A percentile compares a stretch with the other conserved stretches of the same genome.
phyloP scores from a whole-genome alignment of 2,113 vertebrate species.

The Porphyrio hochstetteri region DNA sequence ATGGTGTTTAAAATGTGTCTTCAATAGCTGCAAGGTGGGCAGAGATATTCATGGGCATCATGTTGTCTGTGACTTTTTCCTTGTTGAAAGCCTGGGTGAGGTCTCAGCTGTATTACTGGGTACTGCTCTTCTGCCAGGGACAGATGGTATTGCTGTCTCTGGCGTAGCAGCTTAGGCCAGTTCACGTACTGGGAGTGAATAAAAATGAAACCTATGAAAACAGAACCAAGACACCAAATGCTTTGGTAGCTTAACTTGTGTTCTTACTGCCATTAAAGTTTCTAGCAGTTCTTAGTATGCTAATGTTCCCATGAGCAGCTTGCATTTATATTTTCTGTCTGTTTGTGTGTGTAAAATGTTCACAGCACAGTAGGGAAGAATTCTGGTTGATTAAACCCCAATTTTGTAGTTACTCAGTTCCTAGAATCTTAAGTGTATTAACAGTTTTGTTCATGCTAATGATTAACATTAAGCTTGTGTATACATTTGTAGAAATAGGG shows the following conservation, averaged over 20 bases:
- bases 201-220: background rate
- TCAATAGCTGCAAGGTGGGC: background rate
- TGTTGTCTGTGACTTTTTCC: background rate
- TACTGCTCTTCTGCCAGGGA: background rate
- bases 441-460: background rate
- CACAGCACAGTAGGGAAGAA: background rate
- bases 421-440: background rate
- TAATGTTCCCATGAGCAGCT: background rate
- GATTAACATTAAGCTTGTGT: background rate
- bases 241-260: background rate
- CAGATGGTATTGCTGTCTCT: background rate
- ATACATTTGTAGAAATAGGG: background rate
- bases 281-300: background rate
- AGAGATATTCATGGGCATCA: background rate
- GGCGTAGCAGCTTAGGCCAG: rapidly evolving
- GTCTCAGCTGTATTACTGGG: background rate
- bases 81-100: rapidly evolving
- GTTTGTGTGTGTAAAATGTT: background rate
- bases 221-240: background rate
- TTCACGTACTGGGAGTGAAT: background rate
- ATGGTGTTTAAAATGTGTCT: background rate
- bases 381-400: background rate
- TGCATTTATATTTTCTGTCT: background rate
- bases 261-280: background rate
- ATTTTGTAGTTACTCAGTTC: background rate